Percentiles rank a stretch among this genome's conserved stretches.
These are phyloP conservation scores for Sebastes cheni DNA, from an alignment of 2,797 vertebrate genomes.

Conservation along the genomic window DNA sequence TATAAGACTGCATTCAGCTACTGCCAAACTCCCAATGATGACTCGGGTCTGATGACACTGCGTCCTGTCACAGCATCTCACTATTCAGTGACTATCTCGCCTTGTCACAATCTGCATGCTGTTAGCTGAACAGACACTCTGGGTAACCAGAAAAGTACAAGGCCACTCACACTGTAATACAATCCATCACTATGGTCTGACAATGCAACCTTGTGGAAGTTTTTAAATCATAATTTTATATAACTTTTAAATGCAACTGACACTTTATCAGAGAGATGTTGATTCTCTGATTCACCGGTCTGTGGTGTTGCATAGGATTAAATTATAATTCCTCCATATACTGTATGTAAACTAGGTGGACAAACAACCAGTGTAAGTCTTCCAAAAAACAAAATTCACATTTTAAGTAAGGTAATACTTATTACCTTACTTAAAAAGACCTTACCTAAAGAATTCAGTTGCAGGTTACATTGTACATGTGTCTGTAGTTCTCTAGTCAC, in stretches of 20 bases:
- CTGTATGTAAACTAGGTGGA: neutral
- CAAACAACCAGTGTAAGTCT: neutral
- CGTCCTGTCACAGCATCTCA: conserved; percentile 68
- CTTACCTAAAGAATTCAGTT: neutral
- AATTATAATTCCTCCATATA: neutral
- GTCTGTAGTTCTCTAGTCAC: neutral
- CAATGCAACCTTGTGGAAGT: neutral
- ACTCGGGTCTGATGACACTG: conserved; percentile 66
- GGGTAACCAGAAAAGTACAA: conserved; percentile 23
- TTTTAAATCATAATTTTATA: neutral
- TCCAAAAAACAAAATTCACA: neutral
- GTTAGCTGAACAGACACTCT: conserved; percentile 20
- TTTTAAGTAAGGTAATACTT: too few relatives aligned
- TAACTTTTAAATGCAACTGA: neutral
- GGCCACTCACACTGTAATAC: neutral
- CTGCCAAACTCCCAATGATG: conserved; percentile 57
- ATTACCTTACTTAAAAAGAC: too few relatives aligned
- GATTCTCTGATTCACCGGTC: neutral
- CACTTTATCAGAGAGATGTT: neutral
- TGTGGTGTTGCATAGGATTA: neutral
- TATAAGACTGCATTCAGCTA: conserved; percentile 63
- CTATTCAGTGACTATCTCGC: conserved; percentile 47
- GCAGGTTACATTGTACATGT: neutral
- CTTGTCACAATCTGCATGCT: conserved; percentile 48
- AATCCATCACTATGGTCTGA: neutral